A percentile compares a stretch with the other conserved stretches of the same genome.
These are phyloP conservation scores for Grammatotria lemairii DNA, from an alignment of 2,113 vertebrate species.

Conservation along the genomic window DNA sequence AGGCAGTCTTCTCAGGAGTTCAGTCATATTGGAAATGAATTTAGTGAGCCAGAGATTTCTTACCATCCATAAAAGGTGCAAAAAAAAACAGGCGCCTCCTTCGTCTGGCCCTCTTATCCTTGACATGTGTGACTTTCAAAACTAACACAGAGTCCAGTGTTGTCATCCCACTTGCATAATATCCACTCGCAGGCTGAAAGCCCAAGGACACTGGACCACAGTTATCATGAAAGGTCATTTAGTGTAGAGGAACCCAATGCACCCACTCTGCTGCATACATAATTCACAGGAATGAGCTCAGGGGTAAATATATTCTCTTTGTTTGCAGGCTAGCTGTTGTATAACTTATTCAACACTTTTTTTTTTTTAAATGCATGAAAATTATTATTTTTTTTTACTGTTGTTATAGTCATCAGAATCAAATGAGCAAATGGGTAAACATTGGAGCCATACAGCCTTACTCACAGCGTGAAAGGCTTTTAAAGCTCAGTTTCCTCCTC, in stretches of 20 bases:
- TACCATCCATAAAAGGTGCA: conserved; percentile 28
- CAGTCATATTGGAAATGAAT: background rate
- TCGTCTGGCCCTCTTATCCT: conserved; percentile 28
- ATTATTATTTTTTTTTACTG: background rate
- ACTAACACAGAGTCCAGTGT: conserved; percentile 31
- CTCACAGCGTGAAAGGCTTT: background rate
- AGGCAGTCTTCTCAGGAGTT: background rate
- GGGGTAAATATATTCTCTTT: conserved; percentile 36
- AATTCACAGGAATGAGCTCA: conserved; percentile 37
- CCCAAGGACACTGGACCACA: conserved; percentile 55
- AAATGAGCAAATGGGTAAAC: background rate
- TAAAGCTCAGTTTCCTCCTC: background rate
- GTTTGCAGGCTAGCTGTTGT: background rate
- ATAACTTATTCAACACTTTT: background rate
- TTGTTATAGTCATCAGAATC: background rate
- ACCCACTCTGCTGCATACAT: conserved; percentile 34
- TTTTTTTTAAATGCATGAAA: background rate
- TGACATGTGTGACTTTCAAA: conserved; percentile 62
- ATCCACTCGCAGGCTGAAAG: conserved; percentile 29
- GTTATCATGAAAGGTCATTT: conserved; percentile 72
- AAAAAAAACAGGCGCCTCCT: background rate
- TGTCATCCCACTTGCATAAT: conserved; percentile 65
- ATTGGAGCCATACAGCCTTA: background rate
- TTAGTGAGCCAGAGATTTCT: background rate
- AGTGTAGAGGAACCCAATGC: conserved; percentile 34